phyloP scores from a whole-genome alignment of 1,140 invertebrate species.

The Drosophila azteca region DNA sequence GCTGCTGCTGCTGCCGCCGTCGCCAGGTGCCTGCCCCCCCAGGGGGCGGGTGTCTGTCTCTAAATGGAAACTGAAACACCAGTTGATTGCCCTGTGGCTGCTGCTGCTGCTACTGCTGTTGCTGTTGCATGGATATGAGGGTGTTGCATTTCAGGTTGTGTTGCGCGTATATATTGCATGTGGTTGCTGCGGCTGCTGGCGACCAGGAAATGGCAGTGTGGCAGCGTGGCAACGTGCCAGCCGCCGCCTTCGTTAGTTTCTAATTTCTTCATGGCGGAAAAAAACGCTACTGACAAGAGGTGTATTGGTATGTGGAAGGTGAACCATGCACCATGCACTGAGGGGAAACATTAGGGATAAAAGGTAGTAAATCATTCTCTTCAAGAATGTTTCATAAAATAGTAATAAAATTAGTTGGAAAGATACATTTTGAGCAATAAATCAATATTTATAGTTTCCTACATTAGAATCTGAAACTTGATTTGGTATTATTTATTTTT shows the following conservation, averaged over 20 bases:
- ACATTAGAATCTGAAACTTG: no score
- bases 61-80: slow-evolving; percentile 79
- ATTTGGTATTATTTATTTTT: no score
- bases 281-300: slow-evolving; percentile 56
- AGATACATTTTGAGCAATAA: no score
- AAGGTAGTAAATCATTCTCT: no score
- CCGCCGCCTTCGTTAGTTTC: slow-evolving; percentile 21
- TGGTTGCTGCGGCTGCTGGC: slow-evolving; percentile 54
- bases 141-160: slow-evolving; percentile 51
- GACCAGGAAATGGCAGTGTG: slow-evolving; percentile 15
- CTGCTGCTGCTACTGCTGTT: no score
- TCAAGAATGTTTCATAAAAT: no score
- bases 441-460: no score
- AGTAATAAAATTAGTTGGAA: no score
- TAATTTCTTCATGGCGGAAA: slow-evolving; percentile 49
- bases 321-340: slow-evolving; percentile 12
- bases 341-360: no score
- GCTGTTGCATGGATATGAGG: slow-evolving; percentile 10
- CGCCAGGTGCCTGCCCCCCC: background rate
- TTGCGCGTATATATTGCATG: slow-evolving; percentile 63
- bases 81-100: slow-evolving; percentile 63
- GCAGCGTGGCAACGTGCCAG: slow-evolving; percentile 7
- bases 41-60: slow-evolving; percentile 16
- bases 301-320: slow-evolving; percentile 42
- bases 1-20: slow-evolving; percentile 21